phyloP scores from a whole-genome alignment of 2,888 invertebrate genomes.

The Pseudococcus viburni region DNA sequence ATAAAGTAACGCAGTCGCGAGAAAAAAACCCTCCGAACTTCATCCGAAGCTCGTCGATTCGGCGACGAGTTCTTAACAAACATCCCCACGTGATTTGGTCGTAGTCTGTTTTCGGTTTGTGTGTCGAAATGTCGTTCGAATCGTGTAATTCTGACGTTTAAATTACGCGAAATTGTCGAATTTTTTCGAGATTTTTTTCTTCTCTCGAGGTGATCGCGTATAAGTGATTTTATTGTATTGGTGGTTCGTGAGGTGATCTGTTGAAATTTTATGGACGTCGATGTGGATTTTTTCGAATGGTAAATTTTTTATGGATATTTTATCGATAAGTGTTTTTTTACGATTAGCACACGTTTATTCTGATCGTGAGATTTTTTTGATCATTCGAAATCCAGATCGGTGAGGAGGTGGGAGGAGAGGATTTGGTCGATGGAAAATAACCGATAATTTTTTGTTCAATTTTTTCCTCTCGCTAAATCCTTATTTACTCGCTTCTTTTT shows the following conservation, averaged over 20 bases:
- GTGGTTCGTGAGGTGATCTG: not conserved
- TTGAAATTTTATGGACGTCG: not conserved
- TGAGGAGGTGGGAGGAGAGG: too few relatives aligned
- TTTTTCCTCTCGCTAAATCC: too few relatives aligned
- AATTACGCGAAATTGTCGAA: constrained; percentile 1
- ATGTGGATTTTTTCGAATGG: not conserved
- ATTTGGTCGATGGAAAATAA: too few relatives aligned
- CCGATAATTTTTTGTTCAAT: too few relatives aligned
- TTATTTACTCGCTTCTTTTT: not conserved
- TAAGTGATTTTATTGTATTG: not conserved
- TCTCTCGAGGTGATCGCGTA: not conserved
- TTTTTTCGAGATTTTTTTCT: not conserved
- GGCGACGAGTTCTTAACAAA: constrained; percentile 16
- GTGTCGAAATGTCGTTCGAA: constrained; percentile 57
- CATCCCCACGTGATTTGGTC: constrained; percentile 61
- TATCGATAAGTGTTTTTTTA: not conserved
- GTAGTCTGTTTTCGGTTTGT: constrained; percentile 55
- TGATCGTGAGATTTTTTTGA: not conserved
- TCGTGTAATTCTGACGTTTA: not conserved
- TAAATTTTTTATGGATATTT: not conserved
- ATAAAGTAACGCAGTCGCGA: constrained; percentile 51
- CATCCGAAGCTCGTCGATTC: not conserved
- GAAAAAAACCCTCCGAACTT: not conserved
- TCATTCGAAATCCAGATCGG: not conserved
- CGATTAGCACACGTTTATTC: not conserved